Evolutionary conservation across 2,888 invertebrate genomes (phyloP).

Genomic region (Caenorhabditis sp.): DNA sequence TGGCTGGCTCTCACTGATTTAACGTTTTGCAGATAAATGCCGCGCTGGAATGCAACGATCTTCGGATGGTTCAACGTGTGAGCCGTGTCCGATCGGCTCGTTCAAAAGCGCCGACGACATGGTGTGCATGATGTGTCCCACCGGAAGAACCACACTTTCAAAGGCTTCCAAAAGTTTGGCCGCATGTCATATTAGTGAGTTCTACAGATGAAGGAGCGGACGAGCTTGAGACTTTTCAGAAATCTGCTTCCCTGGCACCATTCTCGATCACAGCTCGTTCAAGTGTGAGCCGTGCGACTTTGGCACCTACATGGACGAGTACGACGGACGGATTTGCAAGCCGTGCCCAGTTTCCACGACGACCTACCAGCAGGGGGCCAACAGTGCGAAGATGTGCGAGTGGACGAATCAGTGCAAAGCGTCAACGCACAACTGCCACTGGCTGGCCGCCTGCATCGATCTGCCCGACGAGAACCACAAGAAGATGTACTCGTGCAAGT

Average conservation of each 20-base stretch:
- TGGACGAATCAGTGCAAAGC: conserved; percentile 69
- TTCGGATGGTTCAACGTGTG: conserved; percentile 58
- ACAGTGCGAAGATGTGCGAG: conserved; percentile 61
- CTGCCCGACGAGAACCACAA: conserved; percentile 65
- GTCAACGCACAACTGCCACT: conserved; percentile 66
- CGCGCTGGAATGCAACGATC: conserved; percentile 62
- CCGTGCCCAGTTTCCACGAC: conserved; percentile 64
- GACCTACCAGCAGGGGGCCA: conserved; percentile 61
- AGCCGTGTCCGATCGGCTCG: conserved; percentile 64
- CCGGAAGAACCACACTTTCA: conserved; percentile 62
- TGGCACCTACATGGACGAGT: conserved; percentile 63
- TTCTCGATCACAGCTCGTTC: conserved; percentile 50
- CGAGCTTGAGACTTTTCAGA: conserved; percentile 57
- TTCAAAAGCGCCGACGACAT: conserved; percentile 61
- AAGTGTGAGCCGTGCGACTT: conserved; percentile 63
- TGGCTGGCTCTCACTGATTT: no score
- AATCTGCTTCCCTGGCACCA: conserved; percentile 67
- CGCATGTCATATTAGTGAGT: conserved; percentile 59
- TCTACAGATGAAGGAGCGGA: neutral
- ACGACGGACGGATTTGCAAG: conserved; percentile 64
- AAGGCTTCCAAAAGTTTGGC: conserved; percentile 59
- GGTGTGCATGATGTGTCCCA: conserved; percentile 68
- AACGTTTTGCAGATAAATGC: conserved; percentile 58
- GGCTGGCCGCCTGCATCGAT: conserved; percentile 69
- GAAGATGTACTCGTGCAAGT: conserved; percentile 68